phyloP scores from a whole-genome alignment of 2,888 invertebrate genomes.

The Epsilonema sp. region DNA sequence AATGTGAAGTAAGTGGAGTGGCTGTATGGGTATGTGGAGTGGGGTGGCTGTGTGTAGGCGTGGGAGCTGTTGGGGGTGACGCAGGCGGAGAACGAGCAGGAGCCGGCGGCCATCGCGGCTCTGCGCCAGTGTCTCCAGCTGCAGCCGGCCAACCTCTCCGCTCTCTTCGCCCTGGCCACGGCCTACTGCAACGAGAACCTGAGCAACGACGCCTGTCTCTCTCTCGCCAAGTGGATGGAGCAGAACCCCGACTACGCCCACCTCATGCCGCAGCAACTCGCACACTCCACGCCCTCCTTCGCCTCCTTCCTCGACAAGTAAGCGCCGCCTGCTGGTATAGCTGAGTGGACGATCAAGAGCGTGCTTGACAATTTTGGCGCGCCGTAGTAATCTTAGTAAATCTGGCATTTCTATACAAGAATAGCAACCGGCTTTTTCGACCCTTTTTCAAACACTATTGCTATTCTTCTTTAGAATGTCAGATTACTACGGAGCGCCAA shows the following conservation, averaged over 20 bases:
- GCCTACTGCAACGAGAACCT: slow-evolving; percentile 84
- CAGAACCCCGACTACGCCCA: slow-evolving; percentile 61
- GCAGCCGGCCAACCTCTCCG: slow-evolving; percentile 10
- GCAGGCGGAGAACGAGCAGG: slow-evolving; percentile 94
- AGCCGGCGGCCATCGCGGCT: slow-evolving; percentile 74
- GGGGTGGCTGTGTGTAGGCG: no score
- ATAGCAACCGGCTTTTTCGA: no score
- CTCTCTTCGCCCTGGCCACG: background rate
- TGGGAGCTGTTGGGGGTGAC: slow-evolving; percentile 61
- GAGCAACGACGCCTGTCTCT: slow-evolving; percentile 56
- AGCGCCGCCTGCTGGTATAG: no score
- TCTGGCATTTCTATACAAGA: no score
- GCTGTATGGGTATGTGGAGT: no score
- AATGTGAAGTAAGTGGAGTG: no score
- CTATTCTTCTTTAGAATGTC: no score
- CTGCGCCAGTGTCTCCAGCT: slow-evolving; percentile 44
- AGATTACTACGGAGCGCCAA: no score
- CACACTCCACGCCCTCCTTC: slow-evolving; percentile 15
- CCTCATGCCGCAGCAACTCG: slow-evolving; percentile 38
- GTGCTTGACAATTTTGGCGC: no score
- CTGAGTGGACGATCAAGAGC: no score
- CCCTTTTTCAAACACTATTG: no score
- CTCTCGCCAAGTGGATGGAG: slow-evolving; percentile 41
- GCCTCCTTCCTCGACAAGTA: slow-evolving; percentile 29
- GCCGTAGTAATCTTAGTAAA: no score